A percentile compares a stretch with the other conserved stretches of the same genome.
phyloP scores from a whole-genome alignment of 2,888 invertebrate species.

The Drosophila meridiana region DNA sequence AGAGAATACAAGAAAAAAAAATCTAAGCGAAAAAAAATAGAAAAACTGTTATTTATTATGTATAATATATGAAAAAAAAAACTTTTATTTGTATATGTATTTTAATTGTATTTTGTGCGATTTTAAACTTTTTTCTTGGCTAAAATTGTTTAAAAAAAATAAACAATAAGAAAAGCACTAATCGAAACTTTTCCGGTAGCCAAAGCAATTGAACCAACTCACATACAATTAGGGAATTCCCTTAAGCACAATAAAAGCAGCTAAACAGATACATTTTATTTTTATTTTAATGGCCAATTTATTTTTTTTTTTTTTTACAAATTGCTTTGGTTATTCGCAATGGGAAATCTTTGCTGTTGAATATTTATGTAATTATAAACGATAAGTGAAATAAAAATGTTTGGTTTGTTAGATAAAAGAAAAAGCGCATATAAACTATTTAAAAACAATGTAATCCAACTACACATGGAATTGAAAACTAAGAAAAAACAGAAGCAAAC shows the following conservation, averaged over 20 bases:
- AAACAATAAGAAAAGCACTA: not conserved
- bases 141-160: slow-evolving; percentile 22
- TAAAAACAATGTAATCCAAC: slow-evolving; percentile 28
- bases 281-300: not conserved
- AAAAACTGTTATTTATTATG: slow-evolving; percentile 55
- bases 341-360: slow-evolving; percentile 30
- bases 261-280: slow-evolving; percentile 1
- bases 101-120: slow-evolving; percentile 59
- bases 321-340: slow-evolving; percentile 24
- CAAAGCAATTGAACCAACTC: slow-evolving; percentile 1
- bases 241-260: slow-evolving; percentile 17
- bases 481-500: slow-evolving; percentile 12
- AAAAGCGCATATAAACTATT: slow-evolving; percentile 29
- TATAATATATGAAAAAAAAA: slow-evolving; percentile 35
- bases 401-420: slow-evolving; percentile 43
- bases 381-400: slow-evolving; percentile 22
- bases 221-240: not conserved
- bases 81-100: slow-evolving; percentile 50
- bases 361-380: slow-evolving; percentile 31
- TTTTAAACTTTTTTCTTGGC: slow-evolving; percentile 47
- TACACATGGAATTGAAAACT: slow-evolving; percentile 58
- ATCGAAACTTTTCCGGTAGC: slow-evolving; percentile 12
- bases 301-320: not conserved
- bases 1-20: not conserved
- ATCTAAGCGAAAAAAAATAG: slow-evolving; percentile 8